Evolutionary conservation across 2,888 invertebrate species (phyloP), one percentile per base, ranked within the genome.

Genomic region (Orgyia antiqua): DNA sequence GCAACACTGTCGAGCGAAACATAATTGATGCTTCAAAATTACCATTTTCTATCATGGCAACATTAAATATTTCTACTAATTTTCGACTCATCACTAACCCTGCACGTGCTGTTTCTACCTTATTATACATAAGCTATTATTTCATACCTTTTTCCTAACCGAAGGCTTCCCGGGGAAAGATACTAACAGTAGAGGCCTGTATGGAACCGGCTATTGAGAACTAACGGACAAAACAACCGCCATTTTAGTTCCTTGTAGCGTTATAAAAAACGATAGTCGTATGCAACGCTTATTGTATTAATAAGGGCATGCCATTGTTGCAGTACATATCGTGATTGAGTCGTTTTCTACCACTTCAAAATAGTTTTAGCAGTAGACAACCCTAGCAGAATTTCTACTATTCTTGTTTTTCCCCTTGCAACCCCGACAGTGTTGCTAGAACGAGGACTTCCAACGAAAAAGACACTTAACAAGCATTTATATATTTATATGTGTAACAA

Each of bases 261-360:
- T 47, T 38, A 32, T 45, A n/a, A 9, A 13, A 57, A 60, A 71
- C 83, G 82, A 82, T 73, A 59, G 51, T 68, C 77, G 86, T 86
- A 86, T 86, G 84, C 86, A 86, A 86, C 86, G 83, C 86, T 86
- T 86, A 86, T 86, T 86, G 77, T 80, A 78, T 75, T 60, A 73
- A 86, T 84, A 84, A 80, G 84, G 80, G 78, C 71, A 65, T 71
- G 73, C 76, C 77, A 68, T 75, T 68, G 84, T 84, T 86, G 86
- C 84, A 86, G 80, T 86, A 86, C 86, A 74, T 69, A 71, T 83
- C 82, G 84, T 83, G 84, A 75, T 71, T 70, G 82, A 82, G 83
- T 84, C 84, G 64, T 72, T 62, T 51, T 37, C 44, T 48, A 35
- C 41, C 43, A 39, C 40, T 41, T 36, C 15, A 17, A n/a, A n/a